A percentile compares a stretch with the other conserved stretches of the same genome.
Evolutionary conservation across 2,113 vertebrate genomes (phyloP).

Genomic region (Gymnarchus niloticus): DNA sequence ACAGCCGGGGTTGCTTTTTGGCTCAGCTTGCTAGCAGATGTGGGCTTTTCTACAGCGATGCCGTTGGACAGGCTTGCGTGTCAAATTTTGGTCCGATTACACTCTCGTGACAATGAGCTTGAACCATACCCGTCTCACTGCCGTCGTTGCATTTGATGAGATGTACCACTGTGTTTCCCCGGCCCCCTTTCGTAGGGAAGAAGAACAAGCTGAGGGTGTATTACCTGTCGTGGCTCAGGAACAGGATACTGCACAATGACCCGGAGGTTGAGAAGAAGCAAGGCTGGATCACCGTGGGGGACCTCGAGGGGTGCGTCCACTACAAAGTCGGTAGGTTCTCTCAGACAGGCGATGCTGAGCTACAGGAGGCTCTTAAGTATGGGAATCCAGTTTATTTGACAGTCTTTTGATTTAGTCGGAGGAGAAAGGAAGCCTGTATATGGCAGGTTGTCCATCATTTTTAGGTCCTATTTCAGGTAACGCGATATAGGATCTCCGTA

Average conservation of each 20-base stretch:
- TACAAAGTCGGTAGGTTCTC: constrained; percentile 91
- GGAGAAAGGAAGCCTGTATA: too few relatives aligned
- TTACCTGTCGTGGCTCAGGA: constrained; percentile 95
- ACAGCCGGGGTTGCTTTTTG: background rate
- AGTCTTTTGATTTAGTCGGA: background rate
- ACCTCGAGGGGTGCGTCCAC: constrained; percentile 93
- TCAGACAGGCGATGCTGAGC: background rate
- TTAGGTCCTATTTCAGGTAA: background rate
- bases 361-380: background rate
- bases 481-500: background rate
- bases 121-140: too few relatives aligned
- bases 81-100: background rate
- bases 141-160: background rate
- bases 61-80: background rate
- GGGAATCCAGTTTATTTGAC: background rate
- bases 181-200: constrained; percentile 65
- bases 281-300: constrained; percentile 93
- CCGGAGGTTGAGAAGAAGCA: constrained; percentile 98
- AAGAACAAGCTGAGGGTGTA: constrained; percentile 97
- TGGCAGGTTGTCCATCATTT: background rate
- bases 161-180: background rate
- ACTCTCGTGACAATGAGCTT: background rate
- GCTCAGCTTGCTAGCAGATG: background rate
- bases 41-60: background rate
- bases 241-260: constrained; percentile 94